Conservation (phyloP, 2,113 vertebrate species). For the Plecturocebus donacophilus region DNA sequence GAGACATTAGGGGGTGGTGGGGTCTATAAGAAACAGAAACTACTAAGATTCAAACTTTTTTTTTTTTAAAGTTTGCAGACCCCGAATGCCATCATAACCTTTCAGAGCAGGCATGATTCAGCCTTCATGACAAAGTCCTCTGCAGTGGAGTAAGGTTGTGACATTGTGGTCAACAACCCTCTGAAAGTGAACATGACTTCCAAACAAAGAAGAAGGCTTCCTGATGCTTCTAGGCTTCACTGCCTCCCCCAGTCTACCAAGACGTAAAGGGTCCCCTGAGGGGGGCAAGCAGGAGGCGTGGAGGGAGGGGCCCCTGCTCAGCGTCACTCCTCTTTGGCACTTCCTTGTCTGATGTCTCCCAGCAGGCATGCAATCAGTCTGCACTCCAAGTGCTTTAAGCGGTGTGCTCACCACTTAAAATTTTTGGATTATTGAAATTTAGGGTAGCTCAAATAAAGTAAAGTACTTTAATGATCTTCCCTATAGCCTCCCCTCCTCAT, state of each 20-base stretch:
- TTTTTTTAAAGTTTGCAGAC: not conserved
- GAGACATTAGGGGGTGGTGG: not conserved
- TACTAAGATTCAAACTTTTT: not conserved
- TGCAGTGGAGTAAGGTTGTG: rapidly evolving
- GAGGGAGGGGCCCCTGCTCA: conserved; percentile 47
- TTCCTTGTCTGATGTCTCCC: conserved; percentile 1
- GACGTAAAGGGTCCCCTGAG: conserved; percentile 25
- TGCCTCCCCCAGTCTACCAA: not conserved
- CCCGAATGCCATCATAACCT: no score
- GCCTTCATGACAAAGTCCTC: not conserved
- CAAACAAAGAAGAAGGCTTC: rapidly evolving
- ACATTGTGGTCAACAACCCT: rapidly evolving
- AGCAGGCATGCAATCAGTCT: conserved; percentile 58
- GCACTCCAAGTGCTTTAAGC: conserved; percentile 18
- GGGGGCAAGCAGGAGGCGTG: not conserved
- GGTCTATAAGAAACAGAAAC: not conserved
- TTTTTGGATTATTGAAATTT: conserved; percentile 73
- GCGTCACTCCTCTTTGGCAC: not conserved
- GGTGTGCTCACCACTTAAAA: conserved; percentile 64
- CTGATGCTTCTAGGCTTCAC: not conserved
- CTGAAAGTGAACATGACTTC: not conserved
- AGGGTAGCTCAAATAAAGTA: conserved; percentile 69
- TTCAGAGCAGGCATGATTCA: not conserved
- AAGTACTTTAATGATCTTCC: conserved; percentile 66
- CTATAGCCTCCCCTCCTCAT: not conserved